Percentiles rank a stretch among this genome's conserved stretches.
Conservation (phyloP, 2,797 vertebrate species). For the Dendrocincla fuliginosa region DNA sequence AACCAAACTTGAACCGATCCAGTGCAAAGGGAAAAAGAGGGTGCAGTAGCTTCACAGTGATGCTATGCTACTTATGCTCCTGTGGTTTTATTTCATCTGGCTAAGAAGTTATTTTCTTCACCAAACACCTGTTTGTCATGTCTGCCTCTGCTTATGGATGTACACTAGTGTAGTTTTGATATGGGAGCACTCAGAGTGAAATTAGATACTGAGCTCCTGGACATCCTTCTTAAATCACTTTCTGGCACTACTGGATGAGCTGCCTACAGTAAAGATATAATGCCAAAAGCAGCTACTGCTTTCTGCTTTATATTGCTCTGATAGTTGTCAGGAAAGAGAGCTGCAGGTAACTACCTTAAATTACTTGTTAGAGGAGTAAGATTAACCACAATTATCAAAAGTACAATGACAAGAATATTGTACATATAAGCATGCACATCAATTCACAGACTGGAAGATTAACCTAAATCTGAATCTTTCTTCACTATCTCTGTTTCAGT, state of each 20-base stretch:
- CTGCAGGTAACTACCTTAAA: not conserved
- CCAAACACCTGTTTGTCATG: constrained; percentile 27
- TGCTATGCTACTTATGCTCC: not conserved
- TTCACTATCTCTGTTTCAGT: not conserved
- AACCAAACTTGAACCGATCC: not conserved
- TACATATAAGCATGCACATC: not conserved
- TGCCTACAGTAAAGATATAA: not conserved
- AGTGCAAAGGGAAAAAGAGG: not conserved
- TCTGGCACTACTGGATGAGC: not conserved
- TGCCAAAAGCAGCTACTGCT: constrained; percentile 16
- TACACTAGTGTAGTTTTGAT: not conserved
- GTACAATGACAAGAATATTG: not conserved
- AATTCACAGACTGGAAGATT: not conserved
- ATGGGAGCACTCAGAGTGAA: constrained; percentile 17
- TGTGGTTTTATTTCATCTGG: not conserved
- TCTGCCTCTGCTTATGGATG: constrained; percentile 13
- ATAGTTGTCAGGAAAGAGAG: not conserved
- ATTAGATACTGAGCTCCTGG: constrained; percentile 29
- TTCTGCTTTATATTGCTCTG: not conserved
- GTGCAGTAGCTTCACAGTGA: not conserved
- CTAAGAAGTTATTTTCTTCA: not conserved
- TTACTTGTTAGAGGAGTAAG: not conserved
- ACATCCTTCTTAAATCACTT: constrained; percentile 47
- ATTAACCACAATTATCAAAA: not conserved
- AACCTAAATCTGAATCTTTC: not conserved